phyloP scores from a whole-genome alignment of 2,888 invertebrate species.

The Galeopsomyia nigrocyanea region DNA sequence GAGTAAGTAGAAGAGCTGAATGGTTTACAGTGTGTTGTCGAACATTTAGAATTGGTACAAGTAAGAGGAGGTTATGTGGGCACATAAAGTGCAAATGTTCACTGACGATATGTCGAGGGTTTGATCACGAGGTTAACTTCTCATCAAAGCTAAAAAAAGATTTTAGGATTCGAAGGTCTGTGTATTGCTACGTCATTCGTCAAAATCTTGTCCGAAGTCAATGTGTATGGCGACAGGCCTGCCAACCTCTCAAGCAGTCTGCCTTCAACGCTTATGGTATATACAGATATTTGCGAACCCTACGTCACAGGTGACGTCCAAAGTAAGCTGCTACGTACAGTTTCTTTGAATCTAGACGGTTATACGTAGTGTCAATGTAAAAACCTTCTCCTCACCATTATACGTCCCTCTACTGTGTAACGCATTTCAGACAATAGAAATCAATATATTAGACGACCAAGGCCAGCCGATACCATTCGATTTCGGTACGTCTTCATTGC shows the following conservation, averaged over 20 bases:
- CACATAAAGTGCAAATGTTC: no score
- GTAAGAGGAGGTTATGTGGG: background rate
- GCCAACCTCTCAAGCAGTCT: background rate
- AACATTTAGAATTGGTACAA: background rate
- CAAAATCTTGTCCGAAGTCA: no score
- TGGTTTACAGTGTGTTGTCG: background rate
- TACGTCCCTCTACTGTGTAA: no score
- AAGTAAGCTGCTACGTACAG: no score
- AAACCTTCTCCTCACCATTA: background rate
- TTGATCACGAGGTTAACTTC: no score
- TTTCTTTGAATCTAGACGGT: background rate
- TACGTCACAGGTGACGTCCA: background rate
- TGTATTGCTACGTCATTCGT: no score
- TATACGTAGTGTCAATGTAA: conserved; percentile 1
- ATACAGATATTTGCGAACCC: background rate
- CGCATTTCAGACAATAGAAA: no score
- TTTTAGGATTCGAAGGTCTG: no score
- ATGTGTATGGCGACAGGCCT: background rate
- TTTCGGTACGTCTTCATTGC: background rate
- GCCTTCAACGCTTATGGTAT: background rate
- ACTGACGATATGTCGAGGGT: no score
- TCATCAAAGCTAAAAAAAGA: no score
- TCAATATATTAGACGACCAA: no score
- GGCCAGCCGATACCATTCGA: no score
- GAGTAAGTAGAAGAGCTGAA: background rate